Evolutionary conservation across 2,113 vertebrate species (phyloP), one percentile per base, ranked within the genome.

Genomic region (Salvator merianae): DNA sequence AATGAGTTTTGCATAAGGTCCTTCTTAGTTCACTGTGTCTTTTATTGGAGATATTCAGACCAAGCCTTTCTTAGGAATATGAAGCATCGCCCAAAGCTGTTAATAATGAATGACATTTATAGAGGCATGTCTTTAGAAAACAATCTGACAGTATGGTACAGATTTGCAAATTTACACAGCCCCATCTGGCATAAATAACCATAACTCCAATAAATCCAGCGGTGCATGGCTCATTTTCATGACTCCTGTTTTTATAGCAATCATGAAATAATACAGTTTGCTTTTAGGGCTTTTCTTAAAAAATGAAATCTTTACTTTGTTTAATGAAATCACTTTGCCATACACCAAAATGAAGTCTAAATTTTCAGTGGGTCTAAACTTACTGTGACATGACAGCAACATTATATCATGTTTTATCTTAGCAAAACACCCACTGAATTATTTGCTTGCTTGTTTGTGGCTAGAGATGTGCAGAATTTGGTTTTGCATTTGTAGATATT

Each of bases 291-390:
- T 50, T 28, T 77, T 14, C 78, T 87, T 83, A 89, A 59, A 59
- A 59, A 20, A 24, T 84, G 87, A 68, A 68, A 78, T 55, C 88
- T 87, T 84, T 0, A 0, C 22, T 3, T n/a, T 63, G 55, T 68
- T 79, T 82, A 84, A 90, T 84, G 79, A 10, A 20, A 55, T 74
- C 7, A 59, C 79, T 88, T 84, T 83, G 69, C 70, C 70, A 63
- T 53, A 30, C 83, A 16, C 34, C 36, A 12, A 86, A 50, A 32
- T 3, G 2, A 59, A 88, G 55, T 84, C 0, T n/a, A n/a, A n/a
- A 0, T 85, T 87, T 88, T 89, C n/a, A n/a, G n/a, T 62, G 78
- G 80, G 3, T 1, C 69, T 26, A 72, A 89, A 91, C 84, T 89
- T 0, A 5, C 62, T 83, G 14, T 87, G 87, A 86, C 86, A 65